Percentiles rank a stretch among this genome's conserved stretches.
Conservation (phyloP, 2,113 vertebrate species). For the Carassius auratus region DNA sequence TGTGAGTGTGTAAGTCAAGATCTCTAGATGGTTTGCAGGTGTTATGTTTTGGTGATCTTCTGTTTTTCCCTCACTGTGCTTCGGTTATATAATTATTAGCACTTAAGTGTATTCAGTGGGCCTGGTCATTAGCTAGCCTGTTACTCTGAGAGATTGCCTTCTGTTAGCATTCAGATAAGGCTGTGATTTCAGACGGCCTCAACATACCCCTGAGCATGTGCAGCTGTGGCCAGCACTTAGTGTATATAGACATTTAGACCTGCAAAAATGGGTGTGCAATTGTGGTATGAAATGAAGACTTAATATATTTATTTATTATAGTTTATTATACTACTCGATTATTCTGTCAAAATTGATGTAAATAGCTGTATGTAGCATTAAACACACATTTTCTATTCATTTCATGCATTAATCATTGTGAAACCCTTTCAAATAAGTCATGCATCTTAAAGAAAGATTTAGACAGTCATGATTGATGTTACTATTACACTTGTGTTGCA, state of each 20-base stretch:
- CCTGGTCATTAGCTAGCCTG: slow-evolving; percentile 63
- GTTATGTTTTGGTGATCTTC: background rate
- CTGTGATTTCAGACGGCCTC: slow-evolving; percentile 5
- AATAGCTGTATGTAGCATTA: background rate
- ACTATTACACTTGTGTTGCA: background rate
- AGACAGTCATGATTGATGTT: background rate
- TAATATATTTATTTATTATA: background rate
- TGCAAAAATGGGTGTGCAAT: background rate
- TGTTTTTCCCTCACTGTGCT: slow-evolving; percentile 47
- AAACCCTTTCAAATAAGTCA: background rate
- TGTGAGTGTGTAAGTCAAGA: too few relatives aligned
- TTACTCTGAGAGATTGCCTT: slow-evolving; percentile 61
- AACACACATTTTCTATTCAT: background rate
- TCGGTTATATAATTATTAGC: slow-evolving; percentile 63
- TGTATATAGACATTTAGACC: slow-evolving; percentile 1
- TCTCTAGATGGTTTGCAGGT: slow-evolving; percentile 50
- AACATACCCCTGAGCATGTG: slow-evolving; percentile 56
- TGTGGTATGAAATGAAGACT: background rate
- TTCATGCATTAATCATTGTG: background rate
- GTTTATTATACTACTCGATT: background rate
- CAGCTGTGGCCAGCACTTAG: slow-evolving; percentile 2
- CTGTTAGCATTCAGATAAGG: slow-evolving; percentile 74
- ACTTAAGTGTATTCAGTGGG: slow-evolving; percentile 57
- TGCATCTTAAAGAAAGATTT: background rate
- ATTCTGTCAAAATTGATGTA: background rate